Evolutionary conservation across 2,888 invertebrate species (phyloP), one percentile per base, ranked within the genome.

Genomic region (Iselma pallidipennis): DNA sequence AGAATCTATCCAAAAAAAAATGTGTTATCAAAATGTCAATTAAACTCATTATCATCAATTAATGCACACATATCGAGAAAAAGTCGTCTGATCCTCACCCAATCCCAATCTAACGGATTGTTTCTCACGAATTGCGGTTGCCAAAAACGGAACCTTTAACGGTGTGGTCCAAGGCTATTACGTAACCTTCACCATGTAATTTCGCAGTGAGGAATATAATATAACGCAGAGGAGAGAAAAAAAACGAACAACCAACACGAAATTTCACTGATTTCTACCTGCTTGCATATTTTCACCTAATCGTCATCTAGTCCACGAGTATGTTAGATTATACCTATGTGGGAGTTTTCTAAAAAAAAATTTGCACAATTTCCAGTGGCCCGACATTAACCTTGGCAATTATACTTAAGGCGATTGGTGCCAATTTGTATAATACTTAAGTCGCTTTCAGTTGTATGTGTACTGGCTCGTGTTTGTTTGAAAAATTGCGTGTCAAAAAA

Each of bases 131-230:
- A 37, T 37, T 37, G 16, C 16, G 7, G 37, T 37, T 45, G 45
- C 45, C 45, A 25, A 37, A 61, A 65, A 70, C 70, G 66, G 71
- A 67, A 67, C 68, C 58, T 56, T 63, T 71, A 72, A 71, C 71
- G 69, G 72, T 45, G 37, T 9, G 12, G 45, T 69, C 69, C 72
- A 71, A 74, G 74, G 71, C 65, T 66, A 60, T 52, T 16, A 4
- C n/a, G 42, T 55, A 14, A 37, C 6, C 7, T 37, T 37, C n/a
- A 7, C 37, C n/a, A 14, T 33, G 14, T 4, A n/a, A n/a, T n/a
- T n/a, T n/a, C n/a, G n/a, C n/a, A n/a, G n/a, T n/a, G n/a, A n/a
- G n/a, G n/a, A n/a, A n/a, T n/a, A n/a, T n/a, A n/a, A n/a, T n/a
- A n/a, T n/a, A n/a, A n/a, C n/a, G n/a, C n/a, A n/a, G 31, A 12